phyloP scores from a whole-genome alignment of 2,888 invertebrate species.

The Aquatica leii region DNA sequence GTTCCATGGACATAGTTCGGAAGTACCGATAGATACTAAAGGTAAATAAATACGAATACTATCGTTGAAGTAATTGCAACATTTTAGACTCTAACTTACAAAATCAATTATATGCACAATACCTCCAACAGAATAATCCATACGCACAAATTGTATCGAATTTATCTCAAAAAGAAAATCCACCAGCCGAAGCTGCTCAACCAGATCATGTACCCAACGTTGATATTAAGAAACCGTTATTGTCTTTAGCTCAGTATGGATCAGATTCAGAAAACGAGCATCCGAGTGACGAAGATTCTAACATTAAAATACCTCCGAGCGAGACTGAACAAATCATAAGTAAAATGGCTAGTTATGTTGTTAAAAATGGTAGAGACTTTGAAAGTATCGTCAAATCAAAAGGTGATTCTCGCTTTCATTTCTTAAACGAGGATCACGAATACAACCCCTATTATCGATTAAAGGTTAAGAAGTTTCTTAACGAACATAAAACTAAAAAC shows the following conservation, averaged over 20 bases:
- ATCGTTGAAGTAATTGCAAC: conserved; percentile 4
- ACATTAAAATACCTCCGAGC: conserved; percentile 72
- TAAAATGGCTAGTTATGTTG: conserved; percentile 96
- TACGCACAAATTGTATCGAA: conserved; percentile 59
- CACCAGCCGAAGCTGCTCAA: neutral
- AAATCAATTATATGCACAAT: conserved; percentile 51
- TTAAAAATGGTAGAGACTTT: conserved; percentile 93
- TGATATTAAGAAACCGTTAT: conserved; percentile 21
- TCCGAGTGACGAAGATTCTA: conserved; percentile 39
- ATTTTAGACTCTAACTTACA: neutral
- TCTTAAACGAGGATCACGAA: conserved; percentile 79
- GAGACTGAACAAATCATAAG: conserved; percentile 89
- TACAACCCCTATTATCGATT: conserved; percentile 85
- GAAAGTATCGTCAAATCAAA: conserved; percentile 86
- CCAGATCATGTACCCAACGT: neutral
- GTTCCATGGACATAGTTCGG: conserved; percentile 17
- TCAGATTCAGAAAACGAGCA: conserved; percentile 52
- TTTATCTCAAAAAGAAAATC: conserved; percentile 51
- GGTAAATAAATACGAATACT: conserved; percentile 8
- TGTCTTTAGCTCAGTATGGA: conserved; percentile 54
- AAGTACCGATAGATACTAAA: conserved; percentile 17
- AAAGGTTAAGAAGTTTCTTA: conserved; percentile 65
- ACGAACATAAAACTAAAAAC: conserved; percentile 55
- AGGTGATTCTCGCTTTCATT: conserved; percentile 87
- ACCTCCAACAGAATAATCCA: conserved; percentile 54